A percentile compares a stretch with the other conserved stretches of the same genome.
Evolutionary conservation across 1,140 invertebrate genomes (phyloP).

Genomic region (Drosophila ercepeae): DNA sequence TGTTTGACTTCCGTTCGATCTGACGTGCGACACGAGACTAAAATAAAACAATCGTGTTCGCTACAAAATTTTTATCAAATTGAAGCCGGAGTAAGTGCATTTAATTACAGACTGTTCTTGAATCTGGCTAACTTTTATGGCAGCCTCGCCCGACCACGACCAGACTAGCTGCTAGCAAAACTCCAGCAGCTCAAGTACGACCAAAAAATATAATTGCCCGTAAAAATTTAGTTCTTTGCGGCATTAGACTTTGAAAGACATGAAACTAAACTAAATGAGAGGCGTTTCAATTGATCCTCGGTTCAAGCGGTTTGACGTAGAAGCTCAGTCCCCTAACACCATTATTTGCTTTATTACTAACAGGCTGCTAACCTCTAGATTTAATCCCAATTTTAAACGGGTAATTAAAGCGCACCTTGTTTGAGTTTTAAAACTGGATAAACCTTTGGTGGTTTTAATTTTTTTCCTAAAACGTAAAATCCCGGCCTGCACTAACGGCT

Average conservation of each 20-base stretch:
- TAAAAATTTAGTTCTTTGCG: conserved; percentile 5
- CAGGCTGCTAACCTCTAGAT: too few relatives aligned
- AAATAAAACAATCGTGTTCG: conserved; percentile 7
- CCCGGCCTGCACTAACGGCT: too few relatives aligned
- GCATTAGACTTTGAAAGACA: too few relatives aligned
- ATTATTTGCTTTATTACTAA: neutral
- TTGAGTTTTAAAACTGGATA: neutral
- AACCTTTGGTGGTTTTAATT: neutral
- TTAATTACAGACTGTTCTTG: conserved; percentile 26
- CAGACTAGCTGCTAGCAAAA: neutral
- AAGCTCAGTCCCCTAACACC: neutral
- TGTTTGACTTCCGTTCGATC: neutral
- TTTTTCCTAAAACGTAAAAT: too few relatives aligned
- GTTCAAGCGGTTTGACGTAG: neutral
- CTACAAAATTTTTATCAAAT: conserved; percentile 21
- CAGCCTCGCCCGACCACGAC: neutral
- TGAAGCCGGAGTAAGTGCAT: conserved; percentile 5
- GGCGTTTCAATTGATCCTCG: neutral
- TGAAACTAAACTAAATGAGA: conserved; percentile 8
- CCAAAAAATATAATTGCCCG: neutral
- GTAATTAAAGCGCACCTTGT: neutral
- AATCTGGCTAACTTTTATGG: neutral
- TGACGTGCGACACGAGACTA: conserved; percentile 30
- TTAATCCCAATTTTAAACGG: too few relatives aligned
- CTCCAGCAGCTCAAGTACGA: conserved; percentile 15